Conservation (phyloP, 2,888 invertebrate genomes). For the Trissolcus brochymenae region DNA sequence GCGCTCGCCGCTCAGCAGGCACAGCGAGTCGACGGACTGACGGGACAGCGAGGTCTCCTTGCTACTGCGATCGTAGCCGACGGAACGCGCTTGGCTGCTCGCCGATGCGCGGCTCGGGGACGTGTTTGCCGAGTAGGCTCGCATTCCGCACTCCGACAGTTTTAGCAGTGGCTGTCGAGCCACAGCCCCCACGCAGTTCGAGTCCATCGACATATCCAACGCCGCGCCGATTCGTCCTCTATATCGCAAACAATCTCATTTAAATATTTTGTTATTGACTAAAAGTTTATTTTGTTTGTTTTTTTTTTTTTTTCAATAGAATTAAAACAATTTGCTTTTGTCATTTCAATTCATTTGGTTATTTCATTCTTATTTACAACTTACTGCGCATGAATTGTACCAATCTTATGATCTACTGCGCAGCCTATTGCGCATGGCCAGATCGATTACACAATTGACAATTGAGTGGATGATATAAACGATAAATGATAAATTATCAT, state of each 20-base stretch:
- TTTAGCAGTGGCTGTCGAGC: constrained; percentile 67
- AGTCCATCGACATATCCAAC: constrained; percentile 68
- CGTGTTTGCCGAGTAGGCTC: constrained; percentile 69
- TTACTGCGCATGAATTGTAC: too few species aligned
- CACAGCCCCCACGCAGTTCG: constrained; percentile 65
- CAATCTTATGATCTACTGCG: too few species aligned
- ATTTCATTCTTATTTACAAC: too few species aligned
- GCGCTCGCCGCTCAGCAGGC: constrained; percentile 65
- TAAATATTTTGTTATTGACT: too few species aligned
- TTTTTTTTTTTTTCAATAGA: too few species aligned
- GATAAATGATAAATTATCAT: too few species aligned
- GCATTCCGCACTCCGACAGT: constrained; percentile 69
- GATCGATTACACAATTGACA: too few species aligned
- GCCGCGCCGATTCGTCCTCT: constrained; percentile 70
- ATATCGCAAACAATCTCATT: background rate
- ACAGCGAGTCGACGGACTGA: constrained; percentile 71
- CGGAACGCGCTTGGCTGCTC: constrained; percentile 63
- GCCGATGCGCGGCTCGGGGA: constrained; percentile 67
- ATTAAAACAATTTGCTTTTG: too few species aligned
- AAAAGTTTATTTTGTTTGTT: too few species aligned
- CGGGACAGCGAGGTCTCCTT: constrained; percentile 58
- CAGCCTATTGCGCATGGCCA: too few species aligned
- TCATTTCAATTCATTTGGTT: too few species aligned
- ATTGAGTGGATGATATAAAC: too few species aligned
- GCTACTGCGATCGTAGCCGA: constrained; percentile 64